A percentile compares a stretch with the other conserved stretches of the same genome.
phyloP scores from a whole-genome alignment of 2,113 vertebrate genomes.

The Oncorhynchus gorbuscha region DNA sequence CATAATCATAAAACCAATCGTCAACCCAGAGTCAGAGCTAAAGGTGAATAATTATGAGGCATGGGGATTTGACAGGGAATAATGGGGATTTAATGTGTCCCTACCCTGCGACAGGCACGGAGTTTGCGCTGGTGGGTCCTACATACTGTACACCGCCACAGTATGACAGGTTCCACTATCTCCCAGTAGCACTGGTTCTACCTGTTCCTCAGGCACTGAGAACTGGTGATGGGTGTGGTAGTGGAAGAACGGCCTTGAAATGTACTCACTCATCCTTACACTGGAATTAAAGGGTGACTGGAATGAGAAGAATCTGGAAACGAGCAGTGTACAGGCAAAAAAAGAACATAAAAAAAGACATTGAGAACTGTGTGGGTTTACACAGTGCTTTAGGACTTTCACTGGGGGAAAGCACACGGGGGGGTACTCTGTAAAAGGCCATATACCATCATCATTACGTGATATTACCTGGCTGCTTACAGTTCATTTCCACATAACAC shows the following conservation, averaged over 20 bases:
- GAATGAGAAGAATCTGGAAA: conserved; percentile 49
- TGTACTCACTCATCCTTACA: conserved; percentile 13
- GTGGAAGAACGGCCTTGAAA: conserved; percentile 19
- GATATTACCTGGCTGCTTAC: too few relatives aligned
- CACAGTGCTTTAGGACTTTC: too few relatives aligned
- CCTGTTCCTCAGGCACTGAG: conserved; percentile 58
- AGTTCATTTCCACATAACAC: too few relatives aligned
- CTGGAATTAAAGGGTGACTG: conserved; percentile 22
- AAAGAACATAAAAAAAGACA: too few relatives aligned
- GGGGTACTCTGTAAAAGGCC: too few relatives aligned
- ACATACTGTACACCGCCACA: not conserved
- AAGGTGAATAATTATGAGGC: too few relatives aligned
- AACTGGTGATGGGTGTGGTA: conserved; percentile 37
- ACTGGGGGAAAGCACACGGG: too few relatives aligned
- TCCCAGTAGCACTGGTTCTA: conserved; percentile 64
- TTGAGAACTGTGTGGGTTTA: conserved; percentile 7
- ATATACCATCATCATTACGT: too few relatives aligned
- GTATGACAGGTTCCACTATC: conserved; percentile 37
- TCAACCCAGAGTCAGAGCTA: too few relatives aligned
- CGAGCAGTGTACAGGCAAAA: not conserved
- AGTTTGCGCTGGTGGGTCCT: conserved; percentile 16
- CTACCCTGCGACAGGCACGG: not conserved
- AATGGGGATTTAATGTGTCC: not conserved
- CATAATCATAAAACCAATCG: too few relatives aligned
- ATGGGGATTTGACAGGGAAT: too few relatives aligned